Percentiles rank a stretch among this genome's conserved stretches.
These are phyloP conservation scores for Chiroxiphia lanceolata DNA, from an alignment of 2,797 vertebrate species.

Conservation along the genomic window DNA sequence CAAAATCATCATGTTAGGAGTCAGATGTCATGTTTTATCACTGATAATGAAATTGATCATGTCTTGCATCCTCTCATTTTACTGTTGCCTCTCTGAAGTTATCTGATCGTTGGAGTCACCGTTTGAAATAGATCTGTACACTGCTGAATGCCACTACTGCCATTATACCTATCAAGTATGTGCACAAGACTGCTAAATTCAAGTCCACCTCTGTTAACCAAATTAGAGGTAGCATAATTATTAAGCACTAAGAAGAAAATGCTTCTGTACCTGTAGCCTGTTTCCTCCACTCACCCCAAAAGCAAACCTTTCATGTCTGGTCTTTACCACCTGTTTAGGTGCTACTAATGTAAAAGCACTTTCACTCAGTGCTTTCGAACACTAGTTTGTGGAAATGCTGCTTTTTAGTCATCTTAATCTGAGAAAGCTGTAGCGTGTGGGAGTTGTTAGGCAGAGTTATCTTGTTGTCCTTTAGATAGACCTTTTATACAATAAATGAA, in stretches of 20 bases:
- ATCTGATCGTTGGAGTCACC: neutral
- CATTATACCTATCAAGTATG: neutral
- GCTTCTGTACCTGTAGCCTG: neutral
- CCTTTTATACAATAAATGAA: neutral
- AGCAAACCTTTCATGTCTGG: neutral
- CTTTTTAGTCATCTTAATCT: neutral
- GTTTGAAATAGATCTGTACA: neutral
- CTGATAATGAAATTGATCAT: neutral
- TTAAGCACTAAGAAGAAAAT: neutral
- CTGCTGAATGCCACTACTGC: neutral
- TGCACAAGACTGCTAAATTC: neutral
- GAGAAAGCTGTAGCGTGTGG: neutral
- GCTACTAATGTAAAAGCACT: neutral
- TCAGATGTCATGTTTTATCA: neutral
- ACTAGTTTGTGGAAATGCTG: neutral
- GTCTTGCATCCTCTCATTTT: neutral
- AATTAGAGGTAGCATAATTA: neutral
- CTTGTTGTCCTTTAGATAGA: neutral
- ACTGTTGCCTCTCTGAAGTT: neutral
- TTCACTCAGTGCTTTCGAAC: neutral
- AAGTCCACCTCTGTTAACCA: neutral
- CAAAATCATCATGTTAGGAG: neutral
- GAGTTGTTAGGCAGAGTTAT: neutral
- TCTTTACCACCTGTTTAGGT: neutral
- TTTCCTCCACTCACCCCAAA: neutral